Percentiles rank a stretch among this genome's conserved stretches.
Evolutionary conservation across 2,797 vertebrate genomes (phyloP).

Genomic region (Acrocephalus scirpaceus): DNA sequence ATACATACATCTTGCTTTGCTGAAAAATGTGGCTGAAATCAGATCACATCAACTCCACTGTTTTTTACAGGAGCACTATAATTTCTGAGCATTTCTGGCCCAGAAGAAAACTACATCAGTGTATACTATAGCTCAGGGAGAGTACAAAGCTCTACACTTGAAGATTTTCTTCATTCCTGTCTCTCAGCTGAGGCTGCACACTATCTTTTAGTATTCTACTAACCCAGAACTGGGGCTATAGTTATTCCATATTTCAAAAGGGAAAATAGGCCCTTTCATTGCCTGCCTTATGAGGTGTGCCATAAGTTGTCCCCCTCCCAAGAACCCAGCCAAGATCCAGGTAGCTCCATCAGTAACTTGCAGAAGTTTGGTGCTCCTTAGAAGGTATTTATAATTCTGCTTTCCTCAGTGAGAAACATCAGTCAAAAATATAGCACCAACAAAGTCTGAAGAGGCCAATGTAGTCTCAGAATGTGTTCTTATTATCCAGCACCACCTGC

Average conservation of each 20-base stretch:
- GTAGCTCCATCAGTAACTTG: background rate
- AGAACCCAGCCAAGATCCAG: background rate
- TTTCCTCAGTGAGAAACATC: background rate
- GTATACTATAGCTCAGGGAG: background rate
- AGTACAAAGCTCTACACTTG: background rate
- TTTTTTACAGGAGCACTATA: background rate
- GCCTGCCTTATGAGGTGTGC: rapidly evolving
- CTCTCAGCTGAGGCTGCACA: background rate
- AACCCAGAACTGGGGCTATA: background rate
- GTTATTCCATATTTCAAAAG: background rate
- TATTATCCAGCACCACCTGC: background rate
- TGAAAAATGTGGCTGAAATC: background rate
- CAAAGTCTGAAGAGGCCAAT: background rate
- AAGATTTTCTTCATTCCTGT: background rate
- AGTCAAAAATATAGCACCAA: background rate
- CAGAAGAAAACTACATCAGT: background rate
- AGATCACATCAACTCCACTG: background rate
- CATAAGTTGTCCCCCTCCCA: background rate
- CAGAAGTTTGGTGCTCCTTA: background rate
- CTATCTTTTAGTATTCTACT: background rate
- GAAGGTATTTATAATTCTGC: background rate
- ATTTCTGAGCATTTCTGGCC: background rate
- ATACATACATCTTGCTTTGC: background rate
- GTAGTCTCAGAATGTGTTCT: background rate
- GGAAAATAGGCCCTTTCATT: background rate